Conservation (phyloP, 2,888 invertebrate genomes). For the Aleiodes testaceus region DNA sequence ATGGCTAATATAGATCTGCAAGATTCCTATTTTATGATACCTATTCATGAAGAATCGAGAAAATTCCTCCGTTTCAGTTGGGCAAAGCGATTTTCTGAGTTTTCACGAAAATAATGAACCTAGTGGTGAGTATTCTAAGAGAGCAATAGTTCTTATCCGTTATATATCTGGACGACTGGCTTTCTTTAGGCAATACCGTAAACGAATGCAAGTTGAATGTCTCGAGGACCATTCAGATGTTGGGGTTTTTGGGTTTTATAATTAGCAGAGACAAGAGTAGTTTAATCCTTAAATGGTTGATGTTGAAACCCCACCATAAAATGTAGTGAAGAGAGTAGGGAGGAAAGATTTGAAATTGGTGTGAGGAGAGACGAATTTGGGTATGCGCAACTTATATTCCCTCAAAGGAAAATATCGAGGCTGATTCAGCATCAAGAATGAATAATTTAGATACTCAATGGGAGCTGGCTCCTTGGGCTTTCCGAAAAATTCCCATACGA, state of each 20-base stretch:
- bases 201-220: background rate
- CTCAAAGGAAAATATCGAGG: background rate
- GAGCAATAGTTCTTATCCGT: background rate
- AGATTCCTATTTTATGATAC: slow-evolving; percentile 45
- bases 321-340: too few relatives aligned
- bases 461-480: slow-evolving; percentile 4
- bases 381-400: slow-evolving; percentile 1
- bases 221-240: too few relatives aligned
- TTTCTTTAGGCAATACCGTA: background rate
- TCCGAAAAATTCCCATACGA: background rate
- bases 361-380: slow-evolving; percentile 11
- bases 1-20: slow-evolving; percentile 33
- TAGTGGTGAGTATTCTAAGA: background rate
- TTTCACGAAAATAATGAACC: slow-evolving; percentile 50
- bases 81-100: slow-evolving; percentile 24
- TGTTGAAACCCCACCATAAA: slow-evolving; percentile 12
- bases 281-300: slow-evolving; percentile 41
- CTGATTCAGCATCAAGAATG: background rate
- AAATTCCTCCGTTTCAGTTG: slow-evolving; percentile 54
- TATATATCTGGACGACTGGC: slow-evolving; percentile 20
- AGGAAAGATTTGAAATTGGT: slow-evolving; percentile 7
- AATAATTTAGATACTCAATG: background rate
- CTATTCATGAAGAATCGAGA: slow-evolving; percentile 43
- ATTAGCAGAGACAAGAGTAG: slow-evolving; percentile 20
- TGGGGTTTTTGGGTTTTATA: background rate